Conservation (phyloP, 2,797 vertebrate genomes). For the Aphelocoma californica region DNA sequence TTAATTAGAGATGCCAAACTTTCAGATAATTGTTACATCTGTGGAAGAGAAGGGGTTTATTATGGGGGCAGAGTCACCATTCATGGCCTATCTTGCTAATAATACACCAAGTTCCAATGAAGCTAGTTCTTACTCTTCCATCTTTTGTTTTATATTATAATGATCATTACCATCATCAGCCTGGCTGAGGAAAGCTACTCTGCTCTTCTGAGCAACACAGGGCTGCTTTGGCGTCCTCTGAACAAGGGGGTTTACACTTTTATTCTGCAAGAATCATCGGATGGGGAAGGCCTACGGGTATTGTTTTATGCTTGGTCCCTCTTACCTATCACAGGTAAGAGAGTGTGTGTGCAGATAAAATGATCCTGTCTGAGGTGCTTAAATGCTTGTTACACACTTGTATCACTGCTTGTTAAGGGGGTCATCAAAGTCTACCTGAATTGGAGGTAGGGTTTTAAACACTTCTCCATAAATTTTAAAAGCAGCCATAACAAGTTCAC, state of each 20-base stretch:
- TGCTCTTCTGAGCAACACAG: background rate
- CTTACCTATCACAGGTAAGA: rapidly evolving
- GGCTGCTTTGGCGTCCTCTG: background rate
- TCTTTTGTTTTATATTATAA: background rate
- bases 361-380: background rate
- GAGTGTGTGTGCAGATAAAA: background rate
- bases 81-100: slow-evolving; percentile 2
- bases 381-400: background rate
- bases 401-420: background rate
- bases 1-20: slow-evolving; percentile 35
- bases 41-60: background rate
- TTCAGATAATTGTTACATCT: slow-evolving; percentile 27
- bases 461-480: background rate
- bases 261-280: background rate
- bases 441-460: background rate
- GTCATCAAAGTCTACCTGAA: background rate
- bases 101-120: background rate
- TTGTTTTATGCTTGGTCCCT: background rate
- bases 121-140: background rate
- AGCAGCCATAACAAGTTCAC: background rate
- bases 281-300: rapidly evolving
- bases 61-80: slow-evolving; percentile 7
- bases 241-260: background rate
- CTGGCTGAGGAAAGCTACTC: background rate
- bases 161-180: background rate